Evolutionary conservation across 2,888 invertebrate genomes (phyloP), one percentile per base, ranked within the genome.

Genomic region (Limnephilus lunatus): DNA sequence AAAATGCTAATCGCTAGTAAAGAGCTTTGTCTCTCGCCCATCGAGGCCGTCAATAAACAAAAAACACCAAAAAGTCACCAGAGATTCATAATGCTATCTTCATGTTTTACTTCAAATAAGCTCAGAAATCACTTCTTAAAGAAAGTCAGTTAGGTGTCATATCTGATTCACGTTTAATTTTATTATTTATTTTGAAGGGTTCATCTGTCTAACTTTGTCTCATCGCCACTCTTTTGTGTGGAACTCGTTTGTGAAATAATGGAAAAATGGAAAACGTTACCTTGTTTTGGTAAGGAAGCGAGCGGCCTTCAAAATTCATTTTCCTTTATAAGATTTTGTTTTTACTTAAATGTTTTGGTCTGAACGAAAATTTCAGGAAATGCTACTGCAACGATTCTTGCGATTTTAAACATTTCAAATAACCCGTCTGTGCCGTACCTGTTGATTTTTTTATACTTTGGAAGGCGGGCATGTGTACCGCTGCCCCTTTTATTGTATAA

Each of bases 211-310:
- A 25, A 25, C 25, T 25, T n/a, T 68, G 9, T 68, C 1, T 68
- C 68, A 68, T 3, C n/a, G 68, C 25, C 68, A 68, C 68, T 68
- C 25, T 68, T 68, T 68, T 68, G 68, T 68, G 68, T n/a, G 25
- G 81, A 87, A 53, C 91, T 91, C 82, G 87, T 91, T 91, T 91
- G 88, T 81, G 87, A 31, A 39, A 68, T 25, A 82, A 90, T 68
- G 25, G 25, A n/a, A 68, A 68, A 68, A 68, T 68, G 68, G 85
- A 90, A 90, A 86, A 44, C 44, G 15, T 86, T 44, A 86, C 86
- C 48, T 86, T 86, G 44, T 86, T 86, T 86, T 31, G 30, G 86
- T 48, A 30, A 86, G 44, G 44, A 86, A 53, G 32, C 85, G 39
- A 86, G 15, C 85, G 39, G 85, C 86, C 86, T 86, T 86, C 86